A percentile compares a stretch with the other conserved stretches of the same genome.
These are phyloP conservation scores for Coptotermes formosanus DNA, from an alignment of 1,140 invertebrate species.

Conservation along the genomic window DNA sequence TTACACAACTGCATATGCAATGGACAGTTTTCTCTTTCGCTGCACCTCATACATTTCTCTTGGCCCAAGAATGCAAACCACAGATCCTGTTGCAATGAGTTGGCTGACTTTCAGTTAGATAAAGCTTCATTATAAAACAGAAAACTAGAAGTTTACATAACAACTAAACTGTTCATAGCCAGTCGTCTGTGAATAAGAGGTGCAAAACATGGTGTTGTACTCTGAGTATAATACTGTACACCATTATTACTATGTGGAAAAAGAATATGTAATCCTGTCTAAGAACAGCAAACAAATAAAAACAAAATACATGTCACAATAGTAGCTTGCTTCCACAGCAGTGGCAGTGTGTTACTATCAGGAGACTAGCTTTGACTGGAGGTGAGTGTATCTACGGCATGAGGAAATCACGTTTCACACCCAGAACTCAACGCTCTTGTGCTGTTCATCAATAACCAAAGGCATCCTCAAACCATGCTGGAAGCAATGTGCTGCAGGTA, in stretches of 20 bases:
- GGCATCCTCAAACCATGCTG: no score
- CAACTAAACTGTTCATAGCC: no score
- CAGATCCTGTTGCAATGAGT: constrained; percentile 5
- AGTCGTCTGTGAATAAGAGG: background rate
- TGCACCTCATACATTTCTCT: background rate
- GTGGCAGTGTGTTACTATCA: background rate
- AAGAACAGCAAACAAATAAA: no score
- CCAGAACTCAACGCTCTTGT: no score
- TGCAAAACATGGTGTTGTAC: background rate
- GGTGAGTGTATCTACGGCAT: no score
- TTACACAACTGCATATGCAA: background rate
- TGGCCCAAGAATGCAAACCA: background rate
- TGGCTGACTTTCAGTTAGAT: background rate
- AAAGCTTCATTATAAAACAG: background rate
- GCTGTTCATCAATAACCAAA: no score
- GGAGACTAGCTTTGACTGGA: background rate
- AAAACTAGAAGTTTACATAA: background rate
- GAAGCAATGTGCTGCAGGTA: background rate
- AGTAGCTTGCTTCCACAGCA: no score
- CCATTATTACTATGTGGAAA: no score
- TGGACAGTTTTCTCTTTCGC: background rate
- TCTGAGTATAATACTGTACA: background rate
- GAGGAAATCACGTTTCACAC: no score
- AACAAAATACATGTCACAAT: no score
- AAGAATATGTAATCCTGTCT: no score